These are phyloP conservation scores for Troides helena DNA, from an alignment of 2,888 invertebrate species.

Conservation along the genomic window DNA sequence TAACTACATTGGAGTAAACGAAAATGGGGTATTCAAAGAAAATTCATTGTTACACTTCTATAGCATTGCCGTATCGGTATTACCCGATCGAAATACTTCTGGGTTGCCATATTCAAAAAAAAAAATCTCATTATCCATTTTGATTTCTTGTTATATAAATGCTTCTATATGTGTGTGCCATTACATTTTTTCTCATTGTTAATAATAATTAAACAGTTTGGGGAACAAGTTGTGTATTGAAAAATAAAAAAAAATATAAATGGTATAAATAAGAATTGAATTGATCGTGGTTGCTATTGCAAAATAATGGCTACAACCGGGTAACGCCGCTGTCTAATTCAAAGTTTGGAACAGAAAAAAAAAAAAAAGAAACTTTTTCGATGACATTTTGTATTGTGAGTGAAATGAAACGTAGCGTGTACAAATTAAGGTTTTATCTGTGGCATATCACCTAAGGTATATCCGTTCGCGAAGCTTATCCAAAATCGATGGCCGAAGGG, in stretches of 20 bases:
- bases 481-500: conserved; percentile 37
- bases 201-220: conserved; percentile 44
- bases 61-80: too few species aligned
- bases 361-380: conserved; percentile 36
- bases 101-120: too few species aligned
- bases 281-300: conserved; percentile 36
- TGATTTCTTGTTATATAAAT: conserved; percentile 28
- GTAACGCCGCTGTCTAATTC: conserved; percentile 36
- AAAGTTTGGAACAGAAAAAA: conserved; percentile 34
- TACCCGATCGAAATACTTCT: too few species aligned
- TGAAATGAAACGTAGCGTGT: conserved; percentile 46
- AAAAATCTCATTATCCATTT: too few species aligned
- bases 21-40: not conserved
- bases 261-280: conserved; percentile 31
- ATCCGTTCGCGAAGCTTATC: conserved; percentile 38
- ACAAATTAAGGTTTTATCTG: conserved; percentile 50
- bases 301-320: conserved; percentile 27
- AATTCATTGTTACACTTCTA: too few species aligned
- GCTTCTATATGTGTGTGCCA: conserved; percentile 40
- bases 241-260: conserved; percentile 15
- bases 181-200: conserved; percentile 32
- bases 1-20: conserved; percentile 9
- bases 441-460: conserved; percentile 70
- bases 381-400: conserved; percentile 37
- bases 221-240: conserved; percentile 62